Evolutionary conservation across 1,140 invertebrate species (phyloP), one percentile per base, ranked within the genome.

Genomic region (Condylostylus longicornis): DNA sequence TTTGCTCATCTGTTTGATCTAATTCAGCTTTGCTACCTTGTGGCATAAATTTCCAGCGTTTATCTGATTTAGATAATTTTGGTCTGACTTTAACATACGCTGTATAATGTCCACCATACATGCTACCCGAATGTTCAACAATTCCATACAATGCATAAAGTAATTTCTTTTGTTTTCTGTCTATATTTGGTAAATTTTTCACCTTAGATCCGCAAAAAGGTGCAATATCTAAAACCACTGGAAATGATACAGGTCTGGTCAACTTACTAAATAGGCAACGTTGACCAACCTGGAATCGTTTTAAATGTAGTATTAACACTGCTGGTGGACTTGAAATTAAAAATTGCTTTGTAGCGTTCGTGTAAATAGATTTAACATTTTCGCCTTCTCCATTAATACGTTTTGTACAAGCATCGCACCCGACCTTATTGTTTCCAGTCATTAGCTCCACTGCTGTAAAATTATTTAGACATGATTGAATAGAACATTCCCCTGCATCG

Each of bases 61-160:
- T 67, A 47, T 78, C 75, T 9, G 69, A 65, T 3, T 63, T 49
- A 20, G 64, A 59, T 20, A 79, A 50, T 6, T 68, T 64, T 6
- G 65, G 46, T 23, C 57, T 45, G 45, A 84, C 79, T 64, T 86
- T 86, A 2, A 87, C 83, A 53, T 91, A 98, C 6, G 91, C 88
- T n/a, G 90, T 82, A 55, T 98, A 98, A 63, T 98, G 94, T 4
- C 93, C 94, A 33, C 84, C 81, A 48, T 81, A 77, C 43, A 95
- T 72, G 12, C 77, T 75, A 3, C 94, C 94, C 39, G 77, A 82
- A 54, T 98, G 94, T 53, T 90, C 88, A 12, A 98, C 90, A 6
- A 98, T 75, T 4, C 89, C 93, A 53, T 94, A 98, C 14, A 98
- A 64, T 0, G 84, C 79, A 61, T 98, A 98, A 15, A 88, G 55